A percentile compares a stretch with the other conserved stretches of the same genome.
These are phyloP conservation scores for Drosophila histrio DNA, from an alignment of 2,888 invertebrate species.

Conservation along the genomic window DNA sequence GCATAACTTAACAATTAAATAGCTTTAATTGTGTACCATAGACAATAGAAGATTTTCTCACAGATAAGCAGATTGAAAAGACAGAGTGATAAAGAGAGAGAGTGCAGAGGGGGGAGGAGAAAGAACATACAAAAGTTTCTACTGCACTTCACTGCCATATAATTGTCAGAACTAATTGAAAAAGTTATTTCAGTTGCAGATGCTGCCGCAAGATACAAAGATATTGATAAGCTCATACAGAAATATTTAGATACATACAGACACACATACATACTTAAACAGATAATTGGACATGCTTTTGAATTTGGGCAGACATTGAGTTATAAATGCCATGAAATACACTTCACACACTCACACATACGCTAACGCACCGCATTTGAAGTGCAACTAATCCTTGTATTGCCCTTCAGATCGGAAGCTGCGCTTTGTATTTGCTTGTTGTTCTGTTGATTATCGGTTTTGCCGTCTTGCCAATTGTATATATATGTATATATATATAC, in stretches of 20 bases:
- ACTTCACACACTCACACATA: constrained; percentile 11
- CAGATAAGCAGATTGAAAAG: not conserved
- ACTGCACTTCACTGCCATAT: constrained; percentile 58
- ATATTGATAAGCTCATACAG: constrained; percentile 16
- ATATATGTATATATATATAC: not conserved
- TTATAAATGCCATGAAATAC: constrained; percentile 29
- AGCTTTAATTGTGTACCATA: constrained; percentile 40
- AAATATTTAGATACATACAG: constrained; percentile 1
- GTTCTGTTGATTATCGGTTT: constrained; percentile 70
- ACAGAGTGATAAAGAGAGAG: not conserved
- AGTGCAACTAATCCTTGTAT: constrained; percentile 53
- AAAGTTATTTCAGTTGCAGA: constrained; percentile 59
- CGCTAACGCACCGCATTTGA: constrained; percentile 15
- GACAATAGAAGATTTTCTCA: constrained; percentile 22
- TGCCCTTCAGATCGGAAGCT: constrained; percentile 46
- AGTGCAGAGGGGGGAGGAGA: not conserved
- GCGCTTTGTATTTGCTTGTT: constrained; percentile 60
- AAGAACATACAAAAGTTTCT: constrained; percentile 55
- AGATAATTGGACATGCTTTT: constrained; percentile 34
- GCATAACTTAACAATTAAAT: constrained; percentile 51
- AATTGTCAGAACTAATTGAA: constrained; percentile 71
- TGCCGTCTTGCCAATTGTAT: constrained; percentile 35
- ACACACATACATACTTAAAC: not conserved
- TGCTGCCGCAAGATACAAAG: constrained; percentile 41
- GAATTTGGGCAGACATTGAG: constrained; percentile 27